A percentile compares a stretch with the other conserved stretches of the same genome.
phyloP scores from a whole-genome alignment of 2,888 invertebrate species.

The Caenorhabditis doughertyi region DNA sequence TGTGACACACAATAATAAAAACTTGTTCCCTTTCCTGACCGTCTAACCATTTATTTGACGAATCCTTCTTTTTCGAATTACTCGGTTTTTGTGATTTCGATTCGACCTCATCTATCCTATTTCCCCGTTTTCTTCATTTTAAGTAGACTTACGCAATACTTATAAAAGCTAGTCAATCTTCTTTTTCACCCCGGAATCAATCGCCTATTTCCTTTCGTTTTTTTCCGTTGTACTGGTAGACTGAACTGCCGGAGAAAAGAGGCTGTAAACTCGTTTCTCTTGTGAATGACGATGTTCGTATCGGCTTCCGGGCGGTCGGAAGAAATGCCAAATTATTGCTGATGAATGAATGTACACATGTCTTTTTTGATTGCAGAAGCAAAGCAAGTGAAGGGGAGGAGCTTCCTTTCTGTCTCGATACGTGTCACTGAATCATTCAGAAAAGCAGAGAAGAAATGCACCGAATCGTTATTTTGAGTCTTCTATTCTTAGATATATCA shows the following conservation, averaged over 20 bases:
- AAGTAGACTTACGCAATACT: slow-evolving; percentile 13
- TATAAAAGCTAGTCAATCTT: slow-evolving; percentile 32
- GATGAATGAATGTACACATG: slow-evolving; percentile 60
- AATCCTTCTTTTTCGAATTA: slow-evolving; percentile 18
- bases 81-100: slow-evolving; percentile 12
- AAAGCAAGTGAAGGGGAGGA: slow-evolving; percentile 12
- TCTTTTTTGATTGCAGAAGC: slow-evolving; percentile 54
- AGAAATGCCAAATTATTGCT: slow-evolving; percentile 59
- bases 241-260: slow-evolving; percentile 38
- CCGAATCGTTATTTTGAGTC: slow-evolving; percentile 3
- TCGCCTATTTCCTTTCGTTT: slow-evolving; percentile 18
- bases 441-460: slow-evolving; percentile 22
- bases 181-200: slow-evolving; percentile 41
- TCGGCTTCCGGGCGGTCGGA: slow-evolving; percentile 41
- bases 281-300: slow-evolving; percentile 21
- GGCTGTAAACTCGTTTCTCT: slow-evolving; percentile 51
- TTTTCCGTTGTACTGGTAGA: slow-evolving; percentile 51
- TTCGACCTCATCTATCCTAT: background rate
- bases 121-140: background rate
- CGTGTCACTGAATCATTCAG: slow-evolving; percentile 33
- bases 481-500: slow-evolving; percentile 9
- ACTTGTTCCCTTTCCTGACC: background rate
- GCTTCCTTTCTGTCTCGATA: slow-evolving; percentile 12
- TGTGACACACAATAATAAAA: background rate
- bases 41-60: slow-evolving; percentile 18